phyloP scores from a whole-genome alignment of 1,140 invertebrate species.

The Diprion similis region DNA sequence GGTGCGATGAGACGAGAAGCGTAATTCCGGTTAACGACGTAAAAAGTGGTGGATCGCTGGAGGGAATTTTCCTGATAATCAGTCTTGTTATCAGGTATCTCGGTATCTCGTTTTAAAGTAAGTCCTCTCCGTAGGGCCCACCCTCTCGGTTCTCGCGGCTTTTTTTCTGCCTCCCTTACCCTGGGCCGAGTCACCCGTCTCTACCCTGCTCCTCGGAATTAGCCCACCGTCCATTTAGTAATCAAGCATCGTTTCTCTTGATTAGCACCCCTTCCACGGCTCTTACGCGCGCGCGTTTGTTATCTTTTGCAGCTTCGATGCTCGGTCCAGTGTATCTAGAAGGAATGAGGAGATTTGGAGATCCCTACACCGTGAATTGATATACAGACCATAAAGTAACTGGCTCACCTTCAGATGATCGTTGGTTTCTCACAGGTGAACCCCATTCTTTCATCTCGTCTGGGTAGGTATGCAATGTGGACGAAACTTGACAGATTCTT shows the following conservation, averaged over 20 bases:
- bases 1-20: not conserved
- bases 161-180: not conserved
- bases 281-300: not conserved
- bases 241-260: conserved; percentile 38
- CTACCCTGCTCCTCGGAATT: conserved; percentile 28
- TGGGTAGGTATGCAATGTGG: too few relatives aligned
- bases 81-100: not conserved
- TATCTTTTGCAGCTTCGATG: too few relatives aligned
- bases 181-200: too few relatives aligned
- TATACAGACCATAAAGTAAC: too few relatives aligned
- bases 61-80: not conserved
- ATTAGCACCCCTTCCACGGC: conserved; percentile 31
- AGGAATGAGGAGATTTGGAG: too few relatives aligned
- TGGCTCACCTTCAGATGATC: too few relatives aligned
- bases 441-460: too few relatives aligned
- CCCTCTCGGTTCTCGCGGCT: not conserved
- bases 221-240: conserved; percentile 39
- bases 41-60: not conserved
- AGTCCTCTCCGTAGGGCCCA: not conserved
- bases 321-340: too few relatives aligned
- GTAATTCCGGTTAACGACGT: not conserved
- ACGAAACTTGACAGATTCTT: too few relatives aligned
- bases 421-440: too few relatives aligned
- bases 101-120: not conserved
- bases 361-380: too few relatives aligned